phyloP scores from a whole-genome alignment of 2,888 invertebrate species.

The Tineola bisselliella region DNA sequence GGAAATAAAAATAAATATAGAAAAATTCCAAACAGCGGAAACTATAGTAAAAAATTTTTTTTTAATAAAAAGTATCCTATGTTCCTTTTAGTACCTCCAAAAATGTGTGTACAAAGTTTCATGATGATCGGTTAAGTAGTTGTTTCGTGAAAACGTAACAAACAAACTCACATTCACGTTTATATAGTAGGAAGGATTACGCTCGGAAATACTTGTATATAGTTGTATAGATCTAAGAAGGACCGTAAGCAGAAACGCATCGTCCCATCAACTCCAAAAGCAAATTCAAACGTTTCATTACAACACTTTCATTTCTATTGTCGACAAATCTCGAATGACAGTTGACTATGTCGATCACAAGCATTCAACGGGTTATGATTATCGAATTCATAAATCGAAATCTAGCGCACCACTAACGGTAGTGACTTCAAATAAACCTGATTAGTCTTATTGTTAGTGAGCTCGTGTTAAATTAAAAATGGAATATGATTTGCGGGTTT shows the following conservation, averaged over 20 bases:
- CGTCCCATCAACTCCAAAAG: conserved; percentile 28
- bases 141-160: too few species aligned
- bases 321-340: conserved; percentile 39
- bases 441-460: conserved; percentile 9
- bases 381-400: conserved; percentile 19
- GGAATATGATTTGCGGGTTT: neutral
- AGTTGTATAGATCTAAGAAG: too few species aligned
- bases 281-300: conserved; percentile 39
- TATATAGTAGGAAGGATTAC: too few species aligned
- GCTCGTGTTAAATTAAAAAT: neutral
- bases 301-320: conserved; percentile 59
- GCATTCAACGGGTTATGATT: conserved; percentile 48
- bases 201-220: too few species aligned
- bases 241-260: neutral
- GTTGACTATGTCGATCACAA: conserved; percentile 52
- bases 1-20: too few species aligned
- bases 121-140: too few species aligned
- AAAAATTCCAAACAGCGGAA: too few species aligned
- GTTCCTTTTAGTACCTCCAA: too few species aligned
- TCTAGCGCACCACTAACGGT: conserved; percentile 8
- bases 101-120: too few species aligned
- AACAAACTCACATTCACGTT: too few species aligned
- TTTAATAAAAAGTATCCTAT: too few species aligned
- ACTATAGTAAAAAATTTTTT: too few species aligned
- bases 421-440: conserved; percentile 6